Base-by-base conservation (phyloP, 2,888 invertebrate genomes). In the Agonum fuliginosum region DNA sequence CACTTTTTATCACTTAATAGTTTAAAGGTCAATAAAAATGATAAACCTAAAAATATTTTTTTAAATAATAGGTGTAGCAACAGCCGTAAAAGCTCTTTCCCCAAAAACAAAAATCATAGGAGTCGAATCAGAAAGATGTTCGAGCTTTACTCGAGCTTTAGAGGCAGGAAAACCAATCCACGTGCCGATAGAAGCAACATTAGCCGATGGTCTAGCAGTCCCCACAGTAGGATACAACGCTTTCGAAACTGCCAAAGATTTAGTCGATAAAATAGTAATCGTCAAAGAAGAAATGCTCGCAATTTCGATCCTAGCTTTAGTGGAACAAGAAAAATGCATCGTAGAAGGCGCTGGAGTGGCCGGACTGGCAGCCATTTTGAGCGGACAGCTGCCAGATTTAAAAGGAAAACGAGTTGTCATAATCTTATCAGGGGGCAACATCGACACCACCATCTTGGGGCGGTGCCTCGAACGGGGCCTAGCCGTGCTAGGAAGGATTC, bases 291-390 rank as follows among this genome's bases (percentile, higher is more conserved):
- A 95, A 84, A 94, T 92, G 91, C 93, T 96, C 74, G 95, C 96
- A 0, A 90, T 95, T 78, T 93, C 95, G 0, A 95, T 96, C 76
- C 85, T 96, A 76, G 89, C 93, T 22, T 87, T 95, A 74, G 92
- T 95, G 4, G 96, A 96, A 84, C 89, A 92, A 80, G 96, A 96
- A 86, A 96, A 97, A 85, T 94, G 94, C 81, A 95, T 97, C 10
- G 95, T 97, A 17, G 97, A 97, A 85, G 97, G 97, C 0, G 97
- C 96, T 0, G 97, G 97, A 0, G 97, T 96, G 0, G 91, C 93
- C 0, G 94, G 94, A 0, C 87, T 97, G 8, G 97, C 96, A 0
- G 97, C 96, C 20, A 92, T 97, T 82, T 88, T 97, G 82, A 92
- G 94, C 0, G 95, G 95, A 0, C 90, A 93, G 71, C 87, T 96